Percentiles rank a stretch among this genome's conserved stretches.
phyloP scores from a whole-genome alignment of 2,113 vertebrate genomes.

The Prunella himalayana region DNA sequence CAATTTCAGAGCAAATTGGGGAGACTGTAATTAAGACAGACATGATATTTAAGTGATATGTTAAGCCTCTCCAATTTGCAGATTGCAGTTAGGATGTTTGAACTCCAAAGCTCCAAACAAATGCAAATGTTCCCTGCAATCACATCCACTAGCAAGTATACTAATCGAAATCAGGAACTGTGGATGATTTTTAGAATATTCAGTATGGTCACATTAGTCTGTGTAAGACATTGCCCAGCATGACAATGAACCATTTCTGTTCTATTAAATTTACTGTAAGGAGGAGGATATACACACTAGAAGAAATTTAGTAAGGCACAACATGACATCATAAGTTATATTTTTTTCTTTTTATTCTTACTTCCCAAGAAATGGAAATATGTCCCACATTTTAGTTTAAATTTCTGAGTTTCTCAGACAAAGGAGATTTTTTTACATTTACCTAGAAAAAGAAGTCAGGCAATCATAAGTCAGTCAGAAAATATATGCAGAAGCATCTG shows the following conservation, averaged over 20 bases:
- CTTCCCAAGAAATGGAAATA: background rate
- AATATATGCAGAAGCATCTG: background rate
- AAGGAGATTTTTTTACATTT: background rate
- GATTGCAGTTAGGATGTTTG: background rate
- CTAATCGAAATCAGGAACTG: background rate
- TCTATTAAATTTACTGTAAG: background rate
- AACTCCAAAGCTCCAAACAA: background rate
- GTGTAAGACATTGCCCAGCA: background rate
- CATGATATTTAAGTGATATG: background rate
- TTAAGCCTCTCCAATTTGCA: background rate
- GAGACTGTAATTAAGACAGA: background rate
- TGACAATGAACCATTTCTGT: background rate
- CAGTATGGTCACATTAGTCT: background rate
- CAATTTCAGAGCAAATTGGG: background rate
- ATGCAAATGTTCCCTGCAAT: background rate
- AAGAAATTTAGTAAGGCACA: background rate
- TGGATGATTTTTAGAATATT: background rate
- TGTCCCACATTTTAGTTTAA: background rate
- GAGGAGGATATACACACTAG: background rate
- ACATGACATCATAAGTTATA: fast-evolving
- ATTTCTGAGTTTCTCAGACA: background rate
- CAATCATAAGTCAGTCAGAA: too few relatives aligned
- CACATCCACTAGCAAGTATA: background rate
- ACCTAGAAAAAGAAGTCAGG: background rate
- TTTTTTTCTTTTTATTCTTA: background rate